Evolutionary conservation across 2,113 vertebrate genomes (phyloP).

Genomic region (Limanda limanda): DNA sequence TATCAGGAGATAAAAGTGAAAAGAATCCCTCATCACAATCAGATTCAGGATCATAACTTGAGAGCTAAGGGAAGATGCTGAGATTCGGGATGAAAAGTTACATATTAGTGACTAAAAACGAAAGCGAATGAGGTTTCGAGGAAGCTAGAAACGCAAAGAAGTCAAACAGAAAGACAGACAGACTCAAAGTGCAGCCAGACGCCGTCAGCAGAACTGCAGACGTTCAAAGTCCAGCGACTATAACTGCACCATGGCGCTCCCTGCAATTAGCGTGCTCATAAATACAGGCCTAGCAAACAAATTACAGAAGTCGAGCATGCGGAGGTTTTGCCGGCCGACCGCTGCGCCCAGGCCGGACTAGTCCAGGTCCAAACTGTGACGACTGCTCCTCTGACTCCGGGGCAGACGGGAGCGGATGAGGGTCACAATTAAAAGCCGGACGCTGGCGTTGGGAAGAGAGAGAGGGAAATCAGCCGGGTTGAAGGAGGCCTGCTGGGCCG

Average conservation of each 20-base stretch:
- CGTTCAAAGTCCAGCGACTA: conserved; percentile 75
- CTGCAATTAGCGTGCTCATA: conserved; percentile 82
- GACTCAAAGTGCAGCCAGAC: conserved; percentile 50
- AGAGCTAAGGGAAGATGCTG: too few species aligned
- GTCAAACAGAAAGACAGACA: conserved; percentile 25
- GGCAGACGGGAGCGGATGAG: conserved; percentile 42
- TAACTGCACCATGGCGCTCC: conserved; percentile 73
- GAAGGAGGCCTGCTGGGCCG: conserved; percentile 15
- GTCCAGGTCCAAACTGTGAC: conserved; percentile 36
- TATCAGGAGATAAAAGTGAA: too few species aligned
- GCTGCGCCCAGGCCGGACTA: conserved; percentile 52
- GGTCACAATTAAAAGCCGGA: conserved; percentile 25
- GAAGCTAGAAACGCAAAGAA: conserved; percentile 2
- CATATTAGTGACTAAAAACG: conserved; percentile 2
- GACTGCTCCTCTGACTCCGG: conserved; percentile 29
- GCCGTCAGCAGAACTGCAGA: conserved; percentile 65
- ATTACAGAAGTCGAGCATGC: conserved; percentile 78
- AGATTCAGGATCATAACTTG: background rate
- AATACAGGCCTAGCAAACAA: conserved; percentile 81
- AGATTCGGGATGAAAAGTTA: background rate
- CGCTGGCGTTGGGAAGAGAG: background rate
- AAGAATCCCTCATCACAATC: too few species aligned
- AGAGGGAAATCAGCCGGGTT: conserved; percentile 19
- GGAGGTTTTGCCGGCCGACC: conserved; percentile 71
- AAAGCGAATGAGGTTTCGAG: conserved; percentile 6